Percentiles rank a stretch among this genome's conserved stretches.
Evolutionary conservation across 2,888 invertebrate species (phyloP).

Genomic region (Troilus luridus): DNA sequence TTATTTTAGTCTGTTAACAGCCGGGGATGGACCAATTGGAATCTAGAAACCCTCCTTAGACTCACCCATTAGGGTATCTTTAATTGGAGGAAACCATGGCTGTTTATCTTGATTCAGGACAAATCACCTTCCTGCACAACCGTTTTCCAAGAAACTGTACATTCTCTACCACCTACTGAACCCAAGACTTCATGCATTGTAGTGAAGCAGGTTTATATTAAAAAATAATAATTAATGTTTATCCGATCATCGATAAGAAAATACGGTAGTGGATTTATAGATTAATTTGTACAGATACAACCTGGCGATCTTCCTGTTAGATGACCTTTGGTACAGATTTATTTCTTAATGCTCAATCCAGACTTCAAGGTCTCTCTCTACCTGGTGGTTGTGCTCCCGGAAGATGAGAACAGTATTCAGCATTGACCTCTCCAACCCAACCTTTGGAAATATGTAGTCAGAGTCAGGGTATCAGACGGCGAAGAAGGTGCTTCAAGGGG

Average conservation of each 20-base stretch:
- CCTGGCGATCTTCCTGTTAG: background rate
- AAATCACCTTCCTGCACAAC: no score
- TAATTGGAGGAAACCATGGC: no score
- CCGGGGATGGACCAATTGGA: no score
- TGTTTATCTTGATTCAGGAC: no score
- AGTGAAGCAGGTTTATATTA: no score
- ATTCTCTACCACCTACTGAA: no score
- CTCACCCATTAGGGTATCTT: no score
- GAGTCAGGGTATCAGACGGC: background rate
- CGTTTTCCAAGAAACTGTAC: no score
- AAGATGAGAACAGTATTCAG: background rate
- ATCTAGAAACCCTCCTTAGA: no score
- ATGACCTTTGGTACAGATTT: constrained; percentile 1
- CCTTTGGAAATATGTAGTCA: constrained; percentile 7
- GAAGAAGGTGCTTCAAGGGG: background rate
- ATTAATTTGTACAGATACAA: background rate
- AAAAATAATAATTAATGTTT: background rate
- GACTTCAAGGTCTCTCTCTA: background rate
- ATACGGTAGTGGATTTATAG: background rate
- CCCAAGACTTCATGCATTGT: no score
- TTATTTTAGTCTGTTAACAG: no score
- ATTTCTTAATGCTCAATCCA: background rate
- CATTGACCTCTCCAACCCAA: background rate
- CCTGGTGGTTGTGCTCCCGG: background rate
- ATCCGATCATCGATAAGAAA: background rate